Percentiles rank a stretch among this genome's conserved stretches.
These are phyloP conservation scores for Erythrocercus mccallii DNA, from an alignment of 2,113 vertebrate genomes.

Conservation along the genomic window DNA sequence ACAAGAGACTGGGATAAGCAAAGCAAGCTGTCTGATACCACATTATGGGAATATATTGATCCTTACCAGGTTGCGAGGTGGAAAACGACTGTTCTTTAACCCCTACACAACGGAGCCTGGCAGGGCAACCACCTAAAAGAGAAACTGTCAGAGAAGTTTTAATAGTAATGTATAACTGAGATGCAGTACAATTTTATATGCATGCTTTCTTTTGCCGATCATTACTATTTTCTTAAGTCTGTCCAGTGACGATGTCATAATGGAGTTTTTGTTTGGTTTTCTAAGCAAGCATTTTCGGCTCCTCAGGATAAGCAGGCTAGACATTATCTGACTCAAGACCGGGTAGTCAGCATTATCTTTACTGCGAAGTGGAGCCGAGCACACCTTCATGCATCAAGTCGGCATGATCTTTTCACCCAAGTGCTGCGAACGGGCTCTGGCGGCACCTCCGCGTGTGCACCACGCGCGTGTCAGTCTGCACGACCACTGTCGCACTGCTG, in stretches of 20 bases:
- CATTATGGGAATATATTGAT: conserved; percentile 86
- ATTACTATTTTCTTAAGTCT: conserved; percentile 75
- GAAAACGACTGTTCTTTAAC: conserved; percentile 90
- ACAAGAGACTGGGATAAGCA: conserved; percentile 62
- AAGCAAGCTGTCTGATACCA: conserved; percentile 71
- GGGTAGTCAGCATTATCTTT: conserved; percentile 39
- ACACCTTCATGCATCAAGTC: conserved; percentile 24
- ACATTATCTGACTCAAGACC: conserved; percentile 54
- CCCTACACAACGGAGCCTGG: conserved; percentile 90
- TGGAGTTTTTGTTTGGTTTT: conserved; percentile 68
- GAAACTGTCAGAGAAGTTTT: conserved; percentile 99
- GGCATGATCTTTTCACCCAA: conserved; percentile 36
- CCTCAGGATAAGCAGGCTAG: conserved; percentile 48
- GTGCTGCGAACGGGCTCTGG: conserved; percentile 27
- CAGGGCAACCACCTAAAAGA: conserved; percentile 98
- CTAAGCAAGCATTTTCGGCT: conserved; percentile 57
- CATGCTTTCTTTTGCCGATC: conserved; percentile 77
- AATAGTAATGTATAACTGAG: conserved; percentile 92
- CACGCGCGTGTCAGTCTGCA: conserved; percentile 14
- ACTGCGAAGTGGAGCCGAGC: conserved; percentile 34
- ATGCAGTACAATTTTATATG: conserved; percentile 77
- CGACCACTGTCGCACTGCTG: background rate
- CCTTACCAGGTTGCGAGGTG: conserved; percentile 97
- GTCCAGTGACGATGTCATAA: conserved; percentile 75
- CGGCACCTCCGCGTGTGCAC: conserved; percentile 2